These are phyloP conservation scores for Siphonodentalium dalli DNA, from an alignment of 2,888 invertebrate species.

Conservation along the genomic window DNA sequence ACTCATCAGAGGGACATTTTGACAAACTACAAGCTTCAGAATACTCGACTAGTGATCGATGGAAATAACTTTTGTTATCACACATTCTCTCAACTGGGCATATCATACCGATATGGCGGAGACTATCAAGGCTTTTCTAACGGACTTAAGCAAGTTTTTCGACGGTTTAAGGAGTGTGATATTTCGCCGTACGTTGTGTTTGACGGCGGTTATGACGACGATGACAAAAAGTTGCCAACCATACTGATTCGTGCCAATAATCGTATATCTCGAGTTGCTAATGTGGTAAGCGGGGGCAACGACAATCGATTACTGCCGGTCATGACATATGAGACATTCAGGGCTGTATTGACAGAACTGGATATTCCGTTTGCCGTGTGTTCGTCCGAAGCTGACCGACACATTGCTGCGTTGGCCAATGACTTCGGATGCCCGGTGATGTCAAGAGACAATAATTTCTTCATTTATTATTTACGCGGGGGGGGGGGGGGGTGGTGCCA, in stretches of 20 bases:
- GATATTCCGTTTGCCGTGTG: slow-evolving; percentile 76
- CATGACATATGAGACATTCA: slow-evolving; percentile 78
- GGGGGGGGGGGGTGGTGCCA: too few species aligned
- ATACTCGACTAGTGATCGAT: slow-evolving; percentile 53
- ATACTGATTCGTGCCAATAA: slow-evolving; percentile 39
- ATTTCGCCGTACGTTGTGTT: slow-evolving; percentile 52
- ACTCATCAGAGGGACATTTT: slow-evolving; percentile 63
- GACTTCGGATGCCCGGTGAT: slow-evolving; percentile 83
- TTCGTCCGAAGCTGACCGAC: slow-evolving; percentile 88
- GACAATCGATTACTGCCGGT: slow-evolving; percentile 77
- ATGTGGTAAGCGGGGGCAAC: slow-evolving; percentile 19
- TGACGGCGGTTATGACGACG: slow-evolving; percentile 53
- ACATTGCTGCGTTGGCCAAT: slow-evolving; percentile 83
- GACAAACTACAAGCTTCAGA: slow-evolving; percentile 37
- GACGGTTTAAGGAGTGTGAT: slow-evolving; percentile 26
- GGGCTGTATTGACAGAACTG: slow-evolving; percentile 74
- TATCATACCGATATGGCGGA: slow-evolving; percentile 48
- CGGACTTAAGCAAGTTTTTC: neutral
- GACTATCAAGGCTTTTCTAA: slow-evolving; percentile 47
- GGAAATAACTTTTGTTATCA: slow-evolving; percentile 57
- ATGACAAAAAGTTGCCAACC: slow-evolving; percentile 49
- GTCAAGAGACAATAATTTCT: slow-evolving; percentile 94
- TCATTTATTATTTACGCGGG: slow-evolving; percentile 78
- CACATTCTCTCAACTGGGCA: slow-evolving; percentile 40
- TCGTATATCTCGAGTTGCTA: slow-evolving; percentile 32